Percentiles rank a stretch among this genome's conserved stretches.
Evolutionary conservation across 2,113 vertebrate genomes (phyloP).

Genomic region (Erythrocercus mccallii): DNA sequence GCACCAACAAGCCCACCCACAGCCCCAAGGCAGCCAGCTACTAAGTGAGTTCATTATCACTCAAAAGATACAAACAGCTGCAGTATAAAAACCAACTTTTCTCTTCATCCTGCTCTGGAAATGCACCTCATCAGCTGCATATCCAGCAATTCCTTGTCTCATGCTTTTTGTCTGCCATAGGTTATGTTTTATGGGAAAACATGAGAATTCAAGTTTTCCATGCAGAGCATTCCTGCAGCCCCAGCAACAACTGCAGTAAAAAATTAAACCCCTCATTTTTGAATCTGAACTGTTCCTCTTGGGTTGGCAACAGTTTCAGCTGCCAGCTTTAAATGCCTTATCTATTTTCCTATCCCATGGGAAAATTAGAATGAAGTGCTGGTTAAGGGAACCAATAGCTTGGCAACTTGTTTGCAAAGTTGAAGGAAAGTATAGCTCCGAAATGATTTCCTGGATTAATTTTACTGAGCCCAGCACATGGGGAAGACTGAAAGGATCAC

Average conservation of each 20-base stretch:
- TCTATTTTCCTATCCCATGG: neutral
- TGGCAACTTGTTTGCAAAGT: neutral
- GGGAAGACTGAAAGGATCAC: neutral
- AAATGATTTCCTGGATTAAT: constrained; percentile 40
- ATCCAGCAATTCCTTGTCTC: neutral
- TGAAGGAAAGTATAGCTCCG: constrained; percentile 25
- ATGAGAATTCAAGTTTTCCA: neutral
- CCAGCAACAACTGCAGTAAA: neutral
- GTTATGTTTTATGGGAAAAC: neutral
- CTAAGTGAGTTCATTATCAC: neutral
- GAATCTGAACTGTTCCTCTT: neutral
- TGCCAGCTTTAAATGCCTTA: neutral
- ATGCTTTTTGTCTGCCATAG: neutral
- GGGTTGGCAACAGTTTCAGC: neutral
- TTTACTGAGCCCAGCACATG: neutral
- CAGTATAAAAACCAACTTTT: neutral
- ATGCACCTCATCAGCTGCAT: neutral
- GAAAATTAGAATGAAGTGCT: neutral
- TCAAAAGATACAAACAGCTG: constrained; percentile 3
- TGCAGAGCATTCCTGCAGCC: neutral
- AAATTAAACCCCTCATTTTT: neutral
- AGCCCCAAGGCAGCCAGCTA: neutral
- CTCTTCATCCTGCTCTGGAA: neutral
- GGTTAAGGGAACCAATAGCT: neutral
- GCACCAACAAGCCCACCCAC: neutral